These are phyloP conservation scores for Uloborus plumipes DNA, from an alignment of 2,888 invertebrate genomes.

Conservation along the genomic window DNA sequence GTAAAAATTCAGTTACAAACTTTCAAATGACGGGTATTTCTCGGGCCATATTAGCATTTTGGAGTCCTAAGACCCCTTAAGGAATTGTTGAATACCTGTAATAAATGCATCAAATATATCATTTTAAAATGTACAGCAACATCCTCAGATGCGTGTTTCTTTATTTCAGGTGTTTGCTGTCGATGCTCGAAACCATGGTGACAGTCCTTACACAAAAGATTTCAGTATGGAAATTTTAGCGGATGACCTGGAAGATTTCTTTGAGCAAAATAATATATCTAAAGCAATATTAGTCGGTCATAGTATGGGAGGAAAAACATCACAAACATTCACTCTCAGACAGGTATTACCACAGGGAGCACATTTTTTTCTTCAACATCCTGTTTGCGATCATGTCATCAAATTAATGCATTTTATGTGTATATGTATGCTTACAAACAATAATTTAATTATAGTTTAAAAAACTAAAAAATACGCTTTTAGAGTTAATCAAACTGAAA, in stretches of 20 bases:
- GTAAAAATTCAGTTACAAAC: no score
- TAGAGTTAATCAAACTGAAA: no score
- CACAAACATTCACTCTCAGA: slow-evolving; percentile 84
- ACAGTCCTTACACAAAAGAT: slow-evolving; percentile 83
- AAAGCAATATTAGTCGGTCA: slow-evolving; percentile 84
- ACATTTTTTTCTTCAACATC: no score
- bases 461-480: no score
- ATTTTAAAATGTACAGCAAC: background rate
- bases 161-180: slow-evolving; percentile 78
- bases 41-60: no score
- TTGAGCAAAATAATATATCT: slow-evolving; percentile 77
- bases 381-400: no score
- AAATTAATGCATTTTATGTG: no score
- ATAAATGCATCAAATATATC: background rate
- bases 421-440: no score
- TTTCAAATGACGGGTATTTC: no score
- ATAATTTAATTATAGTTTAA: no score
- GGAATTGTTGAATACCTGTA: background rate
- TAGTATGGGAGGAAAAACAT: slow-evolving; percentile 93
- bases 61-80: background rate
- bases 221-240: slow-evolving; percentile 83
- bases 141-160: background rate
- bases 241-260: slow-evolving; percentile 79
- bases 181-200: slow-evolving; percentile 95
- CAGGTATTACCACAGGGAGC: slow-evolving; percentile 58